These are phyloP conservation scores for Pinna nobilis DNA, from an alignment of 1,140 invertebrate species.

Conservation along the genomic window DNA sequence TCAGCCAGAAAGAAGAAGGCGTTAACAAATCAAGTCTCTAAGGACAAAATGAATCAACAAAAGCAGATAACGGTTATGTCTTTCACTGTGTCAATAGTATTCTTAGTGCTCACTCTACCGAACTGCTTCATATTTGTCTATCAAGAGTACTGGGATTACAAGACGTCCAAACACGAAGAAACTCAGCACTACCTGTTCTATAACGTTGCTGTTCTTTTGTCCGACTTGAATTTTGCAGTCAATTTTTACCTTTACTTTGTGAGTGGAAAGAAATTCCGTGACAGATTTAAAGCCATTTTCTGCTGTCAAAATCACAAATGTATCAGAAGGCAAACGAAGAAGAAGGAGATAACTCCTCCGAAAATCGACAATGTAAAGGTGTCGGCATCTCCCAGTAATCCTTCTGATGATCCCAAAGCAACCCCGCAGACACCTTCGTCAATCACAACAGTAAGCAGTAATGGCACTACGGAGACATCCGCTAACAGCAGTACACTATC, in stretches of 20 bases:
- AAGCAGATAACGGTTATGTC: conserved; percentile 63
- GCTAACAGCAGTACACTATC: too few species aligned
- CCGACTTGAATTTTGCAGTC: conserved; percentile 58
- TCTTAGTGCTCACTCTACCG: conserved; percentile 58
- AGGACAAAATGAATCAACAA: conserved; percentile 54
- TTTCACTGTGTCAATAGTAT: conserved; percentile 57
- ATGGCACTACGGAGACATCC: too few species aligned
- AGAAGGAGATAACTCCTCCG: too few species aligned
- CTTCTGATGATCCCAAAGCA: too few species aligned
- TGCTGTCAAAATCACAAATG: too few species aligned
- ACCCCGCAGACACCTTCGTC: too few species aligned
- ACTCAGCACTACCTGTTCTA: conserved; percentile 41
- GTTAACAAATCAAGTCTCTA: conserved; percentile 41
- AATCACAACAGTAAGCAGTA: too few species aligned
- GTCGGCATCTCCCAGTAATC: too few species aligned
- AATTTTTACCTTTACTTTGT: conserved; percentile 67
- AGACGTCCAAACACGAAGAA: conserved; percentile 4
- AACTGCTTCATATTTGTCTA: conserved; percentile 61
- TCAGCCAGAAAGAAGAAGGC: conserved; percentile 46
- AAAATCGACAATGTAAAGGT: too few species aligned
- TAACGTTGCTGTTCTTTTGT: conserved; percentile 56
- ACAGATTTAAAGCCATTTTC: too few species aligned
- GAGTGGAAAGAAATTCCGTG: conserved; percentile 59
- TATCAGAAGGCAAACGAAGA: too few species aligned
- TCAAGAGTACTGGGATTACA: conserved; percentile 43